Evolutionary conservation across 2,797 vertebrate genomes (phyloP), one percentile per base, ranked within the genome.

Genomic region (Esox lucius): DNA sequence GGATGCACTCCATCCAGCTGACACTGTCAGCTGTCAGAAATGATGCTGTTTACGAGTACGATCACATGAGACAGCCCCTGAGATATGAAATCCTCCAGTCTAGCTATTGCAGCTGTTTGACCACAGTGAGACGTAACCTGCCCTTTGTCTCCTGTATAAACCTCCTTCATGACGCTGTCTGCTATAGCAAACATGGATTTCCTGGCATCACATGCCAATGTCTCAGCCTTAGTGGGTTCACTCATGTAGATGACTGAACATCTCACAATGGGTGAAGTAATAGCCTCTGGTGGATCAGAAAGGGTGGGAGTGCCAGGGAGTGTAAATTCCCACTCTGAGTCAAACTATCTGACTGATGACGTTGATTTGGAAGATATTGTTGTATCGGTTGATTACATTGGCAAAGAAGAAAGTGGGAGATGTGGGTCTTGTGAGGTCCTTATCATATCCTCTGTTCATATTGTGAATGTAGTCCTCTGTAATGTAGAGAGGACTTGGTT

Each of bases 181-280:
- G 49, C 4, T 53, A 7, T 53, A 5, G 56, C 22, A 22, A 19
- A 61, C 56, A 61, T 61, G 0, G 16, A 22, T 61, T 6, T 22
- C 19, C 56, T 61, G 24, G 59, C 59, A 62, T 28, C 59, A 62
- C 24, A 62, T 12, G 24, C 11, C 59, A 62, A 28, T 24, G 59
- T 28, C n/a, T 62, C 12, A 62, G 59, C 5, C n/a, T 62, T 12
- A 62, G 13, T 62, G n/a, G 59, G 13, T 13, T 28, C 11, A 9
- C 22, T 61, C 59, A 62, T 62, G 59, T 28, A 11, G 12, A 62
- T 62, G 59, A 62, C 59, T 62, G 59, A 62, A n/a, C 59, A 62
- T 62, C 59, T 62, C 11, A 24, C 9, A 62, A 24, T 24, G 12
- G 59, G 59, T n/a, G 12, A 59, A 62, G 59, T 11, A 62, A 22